Evolutionary conservation across 2,113 vertebrate species (phyloP).

Genomic region (Aramus guarauna): DNA sequence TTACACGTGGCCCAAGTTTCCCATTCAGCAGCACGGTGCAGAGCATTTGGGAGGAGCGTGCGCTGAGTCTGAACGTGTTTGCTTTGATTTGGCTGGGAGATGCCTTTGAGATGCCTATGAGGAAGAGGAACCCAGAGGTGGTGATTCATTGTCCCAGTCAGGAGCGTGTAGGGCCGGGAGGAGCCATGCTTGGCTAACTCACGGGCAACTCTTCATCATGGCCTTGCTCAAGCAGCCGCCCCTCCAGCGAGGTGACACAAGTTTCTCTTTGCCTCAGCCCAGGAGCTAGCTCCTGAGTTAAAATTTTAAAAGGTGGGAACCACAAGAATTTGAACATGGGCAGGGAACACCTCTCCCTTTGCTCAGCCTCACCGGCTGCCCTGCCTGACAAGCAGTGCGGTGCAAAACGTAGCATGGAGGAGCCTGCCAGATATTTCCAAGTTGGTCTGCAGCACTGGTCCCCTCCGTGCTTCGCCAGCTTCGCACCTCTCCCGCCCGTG

Average conservation of each 20-base stretch:
- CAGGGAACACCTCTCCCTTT: not conserved
- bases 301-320: not conserved
- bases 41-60: not conserved
- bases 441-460: not conserved
- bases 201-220: not conserved
- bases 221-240: not conserved
- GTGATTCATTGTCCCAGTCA: not conserved
- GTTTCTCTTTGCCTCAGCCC: not conserved
- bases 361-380: not conserved
- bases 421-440: not conserved
- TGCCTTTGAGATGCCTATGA: not conserved
- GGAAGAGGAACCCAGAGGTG: not conserved
- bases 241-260: rapidly evolving
- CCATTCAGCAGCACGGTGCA: not conserved
- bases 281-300: not conserved
- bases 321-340: not conserved
- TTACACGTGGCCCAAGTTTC: not conserved
- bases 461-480: rapidly evolving
- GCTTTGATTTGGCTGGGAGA: not conserved
- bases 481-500: not conserved
- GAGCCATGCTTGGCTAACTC: not conserved
- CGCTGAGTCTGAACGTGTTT: not conserved
- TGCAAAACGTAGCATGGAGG: rapidly evolving
- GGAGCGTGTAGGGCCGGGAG: not conserved
- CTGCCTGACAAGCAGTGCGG: not conserved